These are phyloP conservation scores for Metridium senile DNA, from an alignment of 92 coral and sea anemone species.

Conservation along the genomic window DNA sequence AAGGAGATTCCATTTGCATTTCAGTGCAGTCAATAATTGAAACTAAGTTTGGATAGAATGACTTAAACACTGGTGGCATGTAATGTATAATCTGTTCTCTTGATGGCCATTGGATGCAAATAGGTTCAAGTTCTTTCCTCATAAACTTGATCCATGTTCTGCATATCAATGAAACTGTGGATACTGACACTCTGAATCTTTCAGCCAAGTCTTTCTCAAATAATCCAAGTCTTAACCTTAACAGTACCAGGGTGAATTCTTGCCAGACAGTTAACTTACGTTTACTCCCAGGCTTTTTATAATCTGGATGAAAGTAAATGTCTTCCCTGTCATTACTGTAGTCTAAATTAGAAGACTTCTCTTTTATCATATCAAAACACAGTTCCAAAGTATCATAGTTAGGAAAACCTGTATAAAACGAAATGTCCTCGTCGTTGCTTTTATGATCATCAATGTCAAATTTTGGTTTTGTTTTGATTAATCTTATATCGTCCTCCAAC, in stretches of 20 bases:
- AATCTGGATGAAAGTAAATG: neutral
- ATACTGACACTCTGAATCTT: conserved; percentile 48
- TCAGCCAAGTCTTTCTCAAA: conserved; percentile 63
- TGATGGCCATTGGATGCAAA: conserved; percentile 59
- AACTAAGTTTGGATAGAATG: conserved; percentile 52
- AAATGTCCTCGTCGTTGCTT: conserved; percentile 56
- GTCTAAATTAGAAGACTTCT: conserved; percentile 40
- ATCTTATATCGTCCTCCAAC: neutral
- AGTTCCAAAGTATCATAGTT: conserved; percentile 56
- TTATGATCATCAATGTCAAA: conserved; percentile 45
- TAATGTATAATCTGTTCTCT: conserved; percentile 53
- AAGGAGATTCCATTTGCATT: conserved; percentile 65
- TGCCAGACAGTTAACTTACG: conserved; percentile 54
- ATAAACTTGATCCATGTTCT: conserved; percentile 54
- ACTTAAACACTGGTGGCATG: conserved; percentile 60
- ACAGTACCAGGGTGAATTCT: conserved; percentile 52
- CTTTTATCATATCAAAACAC: conserved; percentile 62
- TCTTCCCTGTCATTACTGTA: conserved; percentile 30
- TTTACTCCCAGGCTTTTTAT: conserved; percentile 32
- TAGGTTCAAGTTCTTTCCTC: conserved; percentile 51
- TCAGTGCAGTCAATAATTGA: conserved; percentile 71
- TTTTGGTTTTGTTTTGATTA: neutral
- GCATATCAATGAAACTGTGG: conserved; percentile 50
- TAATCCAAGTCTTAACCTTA: conserved; percentile 47
- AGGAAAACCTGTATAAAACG: conserved; percentile 37